A percentile compares a stretch with the other conserved stretches of the same genome.
Conservation (phyloP, 2,113 vertebrate species). For the Pseudonaja textilis region DNA sequence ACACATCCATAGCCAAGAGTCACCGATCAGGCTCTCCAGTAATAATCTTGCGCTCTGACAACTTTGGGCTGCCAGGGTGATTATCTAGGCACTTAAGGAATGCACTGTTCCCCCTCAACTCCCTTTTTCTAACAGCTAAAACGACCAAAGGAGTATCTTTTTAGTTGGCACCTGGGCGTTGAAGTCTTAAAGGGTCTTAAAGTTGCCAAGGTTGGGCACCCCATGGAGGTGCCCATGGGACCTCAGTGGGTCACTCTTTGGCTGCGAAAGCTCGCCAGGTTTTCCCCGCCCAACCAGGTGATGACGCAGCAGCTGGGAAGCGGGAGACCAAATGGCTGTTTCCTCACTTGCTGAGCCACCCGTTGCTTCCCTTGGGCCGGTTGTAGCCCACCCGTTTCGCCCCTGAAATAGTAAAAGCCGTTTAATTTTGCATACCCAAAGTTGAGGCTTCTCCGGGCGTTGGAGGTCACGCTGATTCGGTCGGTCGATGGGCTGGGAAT, state of each 20-base stretch:
- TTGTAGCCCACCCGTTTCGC: background rate
- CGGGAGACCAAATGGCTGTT: background rate
- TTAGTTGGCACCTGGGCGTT: no score
- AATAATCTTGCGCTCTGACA: no score
- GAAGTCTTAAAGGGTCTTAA: no score
- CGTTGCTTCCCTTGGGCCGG: background rate
- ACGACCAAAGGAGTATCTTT: no score
- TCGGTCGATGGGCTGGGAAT: slow-evolving; percentile 91
- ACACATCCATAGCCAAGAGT: no score
- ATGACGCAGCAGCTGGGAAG: background rate
- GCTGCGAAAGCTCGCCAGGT: background rate
- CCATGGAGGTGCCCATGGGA: no score
- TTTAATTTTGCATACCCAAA: slow-evolving; percentile 79
- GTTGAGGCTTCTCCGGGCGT: slow-evolving; percentile 85
- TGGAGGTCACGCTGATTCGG: slow-evolving; percentile 85
- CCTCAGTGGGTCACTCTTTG: background rate
- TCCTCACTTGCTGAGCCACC: background rate
- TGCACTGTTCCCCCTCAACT: no score
- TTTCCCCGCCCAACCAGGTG: background rate
- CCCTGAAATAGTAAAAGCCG: background rate
- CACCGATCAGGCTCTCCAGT: no score
- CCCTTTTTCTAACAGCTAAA: no score
- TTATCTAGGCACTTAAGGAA: no score
- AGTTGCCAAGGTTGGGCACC: no score
- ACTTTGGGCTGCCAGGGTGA: no score